Percentiles rank a stretch among this genome's conserved stretches.
phyloP scores from a whole-genome alignment of 2,797 vertebrate genomes.

The Mycteria americana region DNA sequence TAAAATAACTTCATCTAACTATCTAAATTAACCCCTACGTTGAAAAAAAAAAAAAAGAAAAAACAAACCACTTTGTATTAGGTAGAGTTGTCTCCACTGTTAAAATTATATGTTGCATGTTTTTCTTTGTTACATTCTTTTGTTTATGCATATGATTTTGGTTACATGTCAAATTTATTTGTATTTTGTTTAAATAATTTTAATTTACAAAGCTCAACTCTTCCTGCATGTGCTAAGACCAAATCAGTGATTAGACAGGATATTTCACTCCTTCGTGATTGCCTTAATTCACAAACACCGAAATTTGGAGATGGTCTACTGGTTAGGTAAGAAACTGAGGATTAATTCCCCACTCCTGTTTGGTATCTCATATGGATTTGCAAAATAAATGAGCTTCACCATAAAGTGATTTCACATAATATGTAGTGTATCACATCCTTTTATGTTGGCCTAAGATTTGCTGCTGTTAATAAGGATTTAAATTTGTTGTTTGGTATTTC shows the following conservation, averaged over 20 bases:
- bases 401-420: slow-evolving; percentile 40
- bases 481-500: slow-evolving; percentile 63
- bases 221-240: slow-evolving; percentile 89
- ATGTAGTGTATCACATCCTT: slow-evolving; percentile 57
- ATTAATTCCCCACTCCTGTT: slow-evolving; percentile 12
- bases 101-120: not conserved
- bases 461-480: slow-evolving; percentile 46
- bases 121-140: slow-evolving; percentile 51
- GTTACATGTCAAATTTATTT: slow-evolving; percentile 50
- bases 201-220: slow-evolving; percentile 82
- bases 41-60: not conserved
- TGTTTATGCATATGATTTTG: slow-evolving; percentile 23
- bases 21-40: not conserved
- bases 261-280: slow-evolving; percentile 79
- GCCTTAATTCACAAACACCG: slow-evolving; percentile 73
- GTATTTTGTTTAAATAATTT: slow-evolving; percentile 63
- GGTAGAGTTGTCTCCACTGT: not conserved
- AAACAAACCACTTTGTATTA: not conserved
- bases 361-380: slow-evolving; percentile 1
- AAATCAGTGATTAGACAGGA: slow-evolving; percentile 80
- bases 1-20: not conserved
- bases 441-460: slow-evolving; percentile 66
- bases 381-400: slow-evolving; percentile 17
- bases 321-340: slow-evolving; percentile 82
- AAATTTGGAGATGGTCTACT: slow-evolving; percentile 85